These are phyloP conservation scores for Ditylenchus dipsaci DNA, from an alignment of 1,140 invertebrate genomes.

Conservation along the genomic window DNA sequence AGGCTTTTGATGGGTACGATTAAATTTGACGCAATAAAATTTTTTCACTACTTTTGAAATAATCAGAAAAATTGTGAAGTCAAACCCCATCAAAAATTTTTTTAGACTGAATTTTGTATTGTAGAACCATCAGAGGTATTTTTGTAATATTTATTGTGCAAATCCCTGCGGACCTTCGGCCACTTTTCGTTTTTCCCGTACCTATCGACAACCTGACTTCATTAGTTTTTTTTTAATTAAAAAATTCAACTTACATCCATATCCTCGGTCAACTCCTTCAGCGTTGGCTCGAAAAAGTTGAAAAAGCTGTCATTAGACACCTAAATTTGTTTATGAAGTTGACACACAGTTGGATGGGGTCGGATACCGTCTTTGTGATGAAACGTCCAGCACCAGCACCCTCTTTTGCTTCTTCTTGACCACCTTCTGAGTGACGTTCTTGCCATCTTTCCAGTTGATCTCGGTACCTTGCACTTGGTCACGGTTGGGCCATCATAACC, in stretches of 20 bases:
- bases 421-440: conserved; percentile 91
- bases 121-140: too few relatives aligned
- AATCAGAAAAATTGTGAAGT: too few relatives aligned
- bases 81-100: too few relatives aligned
- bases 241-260: conserved; percentile 22
- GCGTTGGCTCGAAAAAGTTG: conserved; percentile 92
- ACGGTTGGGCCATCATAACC: conserved; percentile 97
- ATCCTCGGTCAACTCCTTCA: conserved; percentile 60
- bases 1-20: too few relatives aligned
- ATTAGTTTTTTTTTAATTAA: too few relatives aligned
- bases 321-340: conserved; percentile 4
- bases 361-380: conserved; percentile 65
- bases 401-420: conserved; percentile 97
- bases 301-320: conserved; percentile 77
- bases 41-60: too few relatives aligned
- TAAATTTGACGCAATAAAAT: too few relatives aligned
- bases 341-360: conserved; percentile 2
- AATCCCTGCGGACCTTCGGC: too few relatives aligned
- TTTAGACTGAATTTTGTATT: too few relatives aligned
- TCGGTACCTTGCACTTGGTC: conserved; percentile 80
- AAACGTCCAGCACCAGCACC: conserved; percentile 85
- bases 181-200: too few relatives aligned
- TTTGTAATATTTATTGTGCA: too few relatives aligned
- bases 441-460: conserved; percentile 91
- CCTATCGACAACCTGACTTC: too few relatives aligned